Base-by-base conservation (phyloP, 2,113 vertebrate genomes). In the Neotoma lepida region DNA sequence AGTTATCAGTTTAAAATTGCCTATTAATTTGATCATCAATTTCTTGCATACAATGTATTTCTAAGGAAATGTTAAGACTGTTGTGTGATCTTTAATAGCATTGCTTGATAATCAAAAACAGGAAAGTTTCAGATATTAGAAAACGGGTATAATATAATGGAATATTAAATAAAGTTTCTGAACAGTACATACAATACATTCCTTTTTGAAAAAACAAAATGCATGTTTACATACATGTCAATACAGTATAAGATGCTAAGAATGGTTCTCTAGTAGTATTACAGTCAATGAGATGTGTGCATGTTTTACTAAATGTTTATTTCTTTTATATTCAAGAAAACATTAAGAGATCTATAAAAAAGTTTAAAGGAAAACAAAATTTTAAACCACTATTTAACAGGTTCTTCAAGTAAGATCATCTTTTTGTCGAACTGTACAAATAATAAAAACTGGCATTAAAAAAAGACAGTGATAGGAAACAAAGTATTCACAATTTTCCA, bases 271-370 rank as follows among this genome's bases (percentile, higher is more conserved):
- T 94, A 63, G 46, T 90, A 7, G 61, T 35, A 90, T 92, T 88
- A 90, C 64, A 92, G 88, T 54, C 35, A 93, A 90, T 86, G 49
- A 84, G 56, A 84, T 84, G n/a, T 49, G 6, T 51, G 33, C 91
- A 12, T 86, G 39, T 85, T 85, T 94, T 87, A 77, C 49, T 95
- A 49, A 93, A 46, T 93, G n/a, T 77, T 82, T 85, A 86, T 92
- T 81, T 86, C 39, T 93, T 89, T 92, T 80, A 56, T 88, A 86
- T 56, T 87, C 15, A 81, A 85, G 89, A 92, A 80, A 85, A 41
- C n/a, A 89, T 73, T 89, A 76, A 89, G 51, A 89, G 30, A 87
- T 91, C 82, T 64, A 70, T 85, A 56, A n/a, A 96, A 96, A 95
- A 91, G 46, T 68, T 81, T 86, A 85, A 96, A 81, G 74, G 39